Conservation (phyloP, 2,888 invertebrate species). For the Drosophila monieri region DNA sequence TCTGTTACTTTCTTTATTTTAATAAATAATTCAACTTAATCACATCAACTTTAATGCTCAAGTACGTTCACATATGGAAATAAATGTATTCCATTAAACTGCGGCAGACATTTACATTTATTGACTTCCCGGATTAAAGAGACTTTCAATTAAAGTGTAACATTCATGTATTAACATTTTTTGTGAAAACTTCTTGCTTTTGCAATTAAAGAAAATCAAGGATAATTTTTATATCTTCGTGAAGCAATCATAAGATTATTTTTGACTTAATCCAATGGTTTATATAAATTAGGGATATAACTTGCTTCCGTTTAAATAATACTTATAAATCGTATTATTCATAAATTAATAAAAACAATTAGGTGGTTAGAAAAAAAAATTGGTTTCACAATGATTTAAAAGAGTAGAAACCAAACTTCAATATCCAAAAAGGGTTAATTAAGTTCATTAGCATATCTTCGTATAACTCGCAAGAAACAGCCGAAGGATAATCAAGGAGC, state of each 20-base stretch:
- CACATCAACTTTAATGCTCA: conserved; percentile 54
- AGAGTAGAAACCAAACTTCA: neutral
- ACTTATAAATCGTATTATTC: too few relatives aligned
- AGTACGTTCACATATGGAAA: conserved; percentile 43
- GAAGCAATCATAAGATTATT: too few relatives aligned
- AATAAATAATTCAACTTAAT: conserved; percentile 69
- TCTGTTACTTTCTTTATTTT: conserved; percentile 41
- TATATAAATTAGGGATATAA: too few relatives aligned
- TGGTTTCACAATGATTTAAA: too few relatives aligned
- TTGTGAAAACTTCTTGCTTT: too few relatives aligned
- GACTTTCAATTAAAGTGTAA: neutral
- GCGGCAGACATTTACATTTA: conserved; percentile 47
- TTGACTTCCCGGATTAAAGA: conserved; percentile 6
- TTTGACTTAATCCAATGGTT: too few relatives aligned
- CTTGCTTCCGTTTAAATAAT: too few relatives aligned
- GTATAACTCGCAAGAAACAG: conserved; percentile 3
- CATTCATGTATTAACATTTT: too few relatives aligned
- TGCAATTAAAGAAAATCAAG: too few relatives aligned
- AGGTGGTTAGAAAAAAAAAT: too few relatives aligned
- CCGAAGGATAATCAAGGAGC: conserved; percentile 57
- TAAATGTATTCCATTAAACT: conserved; percentile 40
- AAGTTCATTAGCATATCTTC: conserved; percentile 36
- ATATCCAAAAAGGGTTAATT: conserved; percentile 21
- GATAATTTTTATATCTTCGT: too few relatives aligned
- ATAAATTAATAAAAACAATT: too few relatives aligned